phyloP scores from a whole-genome alignment of 2,113 vertebrate genomes.

The Dolichotis patagonum region DNA sequence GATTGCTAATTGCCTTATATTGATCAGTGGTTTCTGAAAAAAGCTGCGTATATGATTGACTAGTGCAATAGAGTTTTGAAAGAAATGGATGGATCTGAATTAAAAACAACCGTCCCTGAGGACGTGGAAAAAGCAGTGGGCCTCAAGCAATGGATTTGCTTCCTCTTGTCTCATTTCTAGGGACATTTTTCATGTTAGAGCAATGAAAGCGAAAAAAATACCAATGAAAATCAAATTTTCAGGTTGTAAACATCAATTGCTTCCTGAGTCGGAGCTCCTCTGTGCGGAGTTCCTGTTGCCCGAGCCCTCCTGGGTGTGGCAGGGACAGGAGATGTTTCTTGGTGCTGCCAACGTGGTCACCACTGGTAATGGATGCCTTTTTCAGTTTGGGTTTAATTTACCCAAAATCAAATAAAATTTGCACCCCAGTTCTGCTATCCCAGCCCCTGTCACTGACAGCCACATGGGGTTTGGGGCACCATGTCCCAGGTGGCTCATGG shows the following conservation, averaged over 20 bases:
- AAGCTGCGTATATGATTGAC: not conserved
- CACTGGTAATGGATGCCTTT: not conserved
- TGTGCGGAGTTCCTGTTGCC: fast-evolving
- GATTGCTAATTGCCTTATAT: conserved; percentile 45
- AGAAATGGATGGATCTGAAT: not conserved
- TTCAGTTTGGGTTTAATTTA: not conserved
- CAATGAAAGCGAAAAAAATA: not conserved
- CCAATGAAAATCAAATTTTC: not conserved
- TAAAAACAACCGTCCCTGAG: not conserved
- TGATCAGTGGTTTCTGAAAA: not conserved
- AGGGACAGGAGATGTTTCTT: not conserved
- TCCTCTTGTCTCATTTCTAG: not conserved
- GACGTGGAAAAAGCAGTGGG: not conserved
- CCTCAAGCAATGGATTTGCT: not conserved
- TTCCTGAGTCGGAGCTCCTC: not conserved
- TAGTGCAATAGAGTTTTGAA: not conserved
- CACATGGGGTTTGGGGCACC: fast-evolving
- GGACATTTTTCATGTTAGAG: not conserved
- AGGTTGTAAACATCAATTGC: not conserved
- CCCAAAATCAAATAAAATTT: not conserved
- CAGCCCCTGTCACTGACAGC: fast-evolving
- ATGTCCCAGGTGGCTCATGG: fast-evolving
- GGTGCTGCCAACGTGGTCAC: fast-evolving
- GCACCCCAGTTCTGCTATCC: not conserved
- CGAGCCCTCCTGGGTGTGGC: fast-evolving